Base-by-base conservation (phyloP, 2,888 invertebrate species). In the Anagyrus pseudococci region DNA sequence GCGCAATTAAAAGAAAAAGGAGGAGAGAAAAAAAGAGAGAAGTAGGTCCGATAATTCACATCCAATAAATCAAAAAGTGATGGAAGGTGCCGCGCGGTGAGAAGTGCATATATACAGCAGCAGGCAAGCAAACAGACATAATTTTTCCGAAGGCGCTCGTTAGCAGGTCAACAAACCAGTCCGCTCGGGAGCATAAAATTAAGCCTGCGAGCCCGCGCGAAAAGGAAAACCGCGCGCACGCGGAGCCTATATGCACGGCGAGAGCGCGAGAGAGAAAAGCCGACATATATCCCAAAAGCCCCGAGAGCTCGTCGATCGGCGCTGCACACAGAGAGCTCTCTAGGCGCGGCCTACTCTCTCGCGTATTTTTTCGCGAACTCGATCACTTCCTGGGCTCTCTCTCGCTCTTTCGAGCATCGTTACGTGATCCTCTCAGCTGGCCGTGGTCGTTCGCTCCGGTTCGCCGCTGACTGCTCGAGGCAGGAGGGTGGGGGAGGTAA, bases 401-500 rank as follows among this genome's bases (percentile, higher is more conserved):
- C 33, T 37, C 33, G 33, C 33, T 4, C 13, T 8, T 13, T 15
- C 33, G 8, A 8, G 33, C 33, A 37, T 8, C 33, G 33, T 37
- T 37, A 37, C 33, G 33, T 37, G 33, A 37, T 37, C 33, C 8
- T 37, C 33, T 15, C 2, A 4, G 33, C 33, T 10, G 8, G 33
- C 43, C 43, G 2, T 17, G n/a, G 17, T 2, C 17, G 17, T 7
- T 3, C 43, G 43, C 43, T 19, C 43, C 46, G 15, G 23, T 33
- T 17, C 29, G 29, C 22, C 40, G 47, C 15, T 13, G 25, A 10
- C 41, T 20, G 19, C 7, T 6, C 8, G 22, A 2, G 13, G 41
- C 50, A 47, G 50, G 43, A 40, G 56, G 64, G 57, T 43, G 15
- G 33, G 53, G 40, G 20, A 40, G 29, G 25, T 8, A 40, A 46